Conservation (phyloP, 2,797 vertebrate genomes). For the Malacoctenus gilli region DNA sequence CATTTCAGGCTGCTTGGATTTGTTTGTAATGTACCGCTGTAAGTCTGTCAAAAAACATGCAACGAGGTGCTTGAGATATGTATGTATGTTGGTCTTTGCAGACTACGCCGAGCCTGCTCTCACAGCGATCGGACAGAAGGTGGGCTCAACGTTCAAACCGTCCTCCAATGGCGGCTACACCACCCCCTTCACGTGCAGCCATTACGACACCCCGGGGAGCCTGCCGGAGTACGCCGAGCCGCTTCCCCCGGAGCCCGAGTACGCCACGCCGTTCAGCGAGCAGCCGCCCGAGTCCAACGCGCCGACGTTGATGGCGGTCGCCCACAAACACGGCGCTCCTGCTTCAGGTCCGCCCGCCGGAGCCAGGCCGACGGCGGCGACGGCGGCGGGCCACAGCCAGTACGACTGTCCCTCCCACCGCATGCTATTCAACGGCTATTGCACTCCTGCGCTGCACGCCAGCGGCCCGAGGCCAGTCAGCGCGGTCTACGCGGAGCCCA, state of each 20-base stretch:
- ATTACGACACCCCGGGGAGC: slow-evolving; percentile 83
- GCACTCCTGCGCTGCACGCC: slow-evolving; percentile 67
- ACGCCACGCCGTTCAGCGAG: slow-evolving; percentile 86
- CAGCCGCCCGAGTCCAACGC: slow-evolving; percentile 50
- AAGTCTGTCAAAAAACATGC: too few relatives aligned
- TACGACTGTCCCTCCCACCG: slow-evolving; percentile 83
- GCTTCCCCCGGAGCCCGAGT: slow-evolving; percentile 85
- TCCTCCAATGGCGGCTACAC: slow-evolving; percentile 82
- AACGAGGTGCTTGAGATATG: too few relatives aligned
- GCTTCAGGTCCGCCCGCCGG: too few relatives aligned
- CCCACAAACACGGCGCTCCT: too few relatives aligned
- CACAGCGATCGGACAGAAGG: slow-evolving; percentile 69
- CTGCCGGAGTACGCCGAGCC: slow-evolving; percentile 86
- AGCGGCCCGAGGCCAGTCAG: slow-evolving; percentile 38
- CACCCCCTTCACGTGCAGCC: slow-evolving; percentile 80
- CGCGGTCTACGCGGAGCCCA: slow-evolving; percentile 66
- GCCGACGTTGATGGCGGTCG: not conserved
- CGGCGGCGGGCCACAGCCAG: slow-evolving; percentile 18
- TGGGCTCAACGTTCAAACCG: slow-evolving; percentile 85
- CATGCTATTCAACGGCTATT: slow-evolving; percentile 78
- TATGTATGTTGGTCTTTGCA: slow-evolving; percentile 56
- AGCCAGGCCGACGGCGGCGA: too few relatives aligned
- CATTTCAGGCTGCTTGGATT: too few relatives aligned
- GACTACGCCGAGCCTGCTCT: slow-evolving; percentile 84
- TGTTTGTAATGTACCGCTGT: too few relatives aligned